These are phyloP conservation scores for Plutella xylostella DNA, from an alignment of 2,888 invertebrate genomes.

Conservation along the genomic window DNA sequence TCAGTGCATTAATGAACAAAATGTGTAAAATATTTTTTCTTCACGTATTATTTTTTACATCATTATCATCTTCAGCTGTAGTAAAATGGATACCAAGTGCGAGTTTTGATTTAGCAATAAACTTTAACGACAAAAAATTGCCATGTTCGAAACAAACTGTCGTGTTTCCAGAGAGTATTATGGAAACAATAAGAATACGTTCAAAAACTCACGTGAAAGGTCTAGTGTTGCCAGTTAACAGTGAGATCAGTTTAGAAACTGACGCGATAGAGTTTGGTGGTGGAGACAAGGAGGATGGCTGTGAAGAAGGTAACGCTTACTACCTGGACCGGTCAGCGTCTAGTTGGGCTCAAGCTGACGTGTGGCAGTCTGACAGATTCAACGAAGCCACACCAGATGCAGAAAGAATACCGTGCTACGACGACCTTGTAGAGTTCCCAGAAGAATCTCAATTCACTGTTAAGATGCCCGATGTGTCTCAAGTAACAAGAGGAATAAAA, in stretches of 20 bases:
- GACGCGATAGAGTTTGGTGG: conserved; percentile 35
- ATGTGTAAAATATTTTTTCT: not conserved
- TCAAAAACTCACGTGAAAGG: conserved; percentile 31
- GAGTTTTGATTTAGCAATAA: conserved; percentile 42
- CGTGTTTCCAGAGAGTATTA: conserved; percentile 40
- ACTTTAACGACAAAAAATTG: conserved; percentile 40
- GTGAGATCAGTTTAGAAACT: conserved; percentile 42
- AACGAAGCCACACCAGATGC: conserved; percentile 61
- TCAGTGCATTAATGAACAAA: not conserved
- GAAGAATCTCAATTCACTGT: conserved; percentile 32
- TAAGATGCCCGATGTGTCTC: conserved; percentile 31
- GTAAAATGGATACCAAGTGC: conserved; percentile 51
- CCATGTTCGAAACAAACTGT: conserved; percentile 54
- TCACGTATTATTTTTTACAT: not conserved
- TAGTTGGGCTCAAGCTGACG: conserved; percentile 48
- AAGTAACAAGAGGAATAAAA: conserved; percentile 22
- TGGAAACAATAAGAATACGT: conserved; percentile 33
- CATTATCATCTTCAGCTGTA: conserved; percentile 22
- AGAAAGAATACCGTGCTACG: conserved; percentile 55
- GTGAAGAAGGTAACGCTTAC: conserved; percentile 32
- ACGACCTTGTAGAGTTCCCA: conserved; percentile 53
- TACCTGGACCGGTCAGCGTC: conserved; percentile 36
- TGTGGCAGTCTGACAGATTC: conserved; percentile 49
- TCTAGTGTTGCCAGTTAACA: conserved; percentile 47
- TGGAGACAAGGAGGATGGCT: conserved; percentile 29